phyloP scores from a whole-genome alignment of 2,888 invertebrate genomes.

The Hyppa rectilinea region DNA sequence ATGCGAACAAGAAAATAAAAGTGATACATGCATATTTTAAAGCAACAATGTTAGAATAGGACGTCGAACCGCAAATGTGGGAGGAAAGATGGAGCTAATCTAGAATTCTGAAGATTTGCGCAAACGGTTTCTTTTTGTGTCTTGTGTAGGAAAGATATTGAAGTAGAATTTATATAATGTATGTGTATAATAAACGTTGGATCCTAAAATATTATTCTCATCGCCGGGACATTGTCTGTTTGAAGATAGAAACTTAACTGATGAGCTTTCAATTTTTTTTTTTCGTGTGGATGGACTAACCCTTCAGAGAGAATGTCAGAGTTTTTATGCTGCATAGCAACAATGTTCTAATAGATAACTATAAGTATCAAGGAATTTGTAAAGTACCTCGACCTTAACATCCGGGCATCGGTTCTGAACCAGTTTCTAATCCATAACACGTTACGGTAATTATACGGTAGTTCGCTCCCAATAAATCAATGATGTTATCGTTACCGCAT shows the following conservation, averaged over 20 bases:
- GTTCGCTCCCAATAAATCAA: slow-evolving; percentile 58
- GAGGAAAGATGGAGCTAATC: slow-evolving; percentile 1
- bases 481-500: slow-evolving; percentile 49
- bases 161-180: too few species aligned
- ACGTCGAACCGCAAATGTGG: slow-evolving; percentile 22
- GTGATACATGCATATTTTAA: slow-evolving; percentile 42
- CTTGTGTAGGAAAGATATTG: neutral
- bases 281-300: too few species aligned
- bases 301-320: too few species aligned
- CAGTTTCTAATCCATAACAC: slow-evolving; percentile 50
- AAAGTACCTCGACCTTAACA: slow-evolving; percentile 38
- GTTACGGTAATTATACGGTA: slow-evolving; percentile 56
- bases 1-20: slow-evolving; percentile 39
- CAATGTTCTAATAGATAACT: neutral
- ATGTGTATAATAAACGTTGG: neutral
- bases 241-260: too few species aligned
- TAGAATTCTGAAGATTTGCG: slow-evolving; percentile 30
- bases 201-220: neutral
- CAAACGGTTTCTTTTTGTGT: slow-evolving; percentile 7
- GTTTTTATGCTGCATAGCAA: too few species aligned
- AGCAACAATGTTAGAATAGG: slow-evolving; percentile 5
- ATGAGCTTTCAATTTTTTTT: too few species aligned
- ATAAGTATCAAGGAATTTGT: neutral
- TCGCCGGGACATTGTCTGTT: neutral
- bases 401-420: slow-evolving; percentile 20